These are phyloP conservation scores for Choristoneura fumiferana DNA, from an alignment of 1,140 invertebrate species.

Conservation along the genomic window DNA sequence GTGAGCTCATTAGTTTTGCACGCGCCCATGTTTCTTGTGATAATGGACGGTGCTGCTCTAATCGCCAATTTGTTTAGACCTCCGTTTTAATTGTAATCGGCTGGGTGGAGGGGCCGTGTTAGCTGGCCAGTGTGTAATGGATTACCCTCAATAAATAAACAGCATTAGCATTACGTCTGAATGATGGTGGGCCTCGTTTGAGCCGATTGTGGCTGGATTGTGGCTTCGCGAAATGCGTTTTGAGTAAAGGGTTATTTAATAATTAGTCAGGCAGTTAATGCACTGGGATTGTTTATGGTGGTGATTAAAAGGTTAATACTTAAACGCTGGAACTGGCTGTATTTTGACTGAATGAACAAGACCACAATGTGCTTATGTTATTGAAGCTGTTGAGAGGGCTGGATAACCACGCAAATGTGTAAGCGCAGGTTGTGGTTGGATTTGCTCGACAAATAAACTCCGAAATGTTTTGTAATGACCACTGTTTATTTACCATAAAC, in stretches of 20 bases:
- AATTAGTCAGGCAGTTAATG: conserved; percentile 42
- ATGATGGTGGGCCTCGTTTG: conserved; percentile 46
- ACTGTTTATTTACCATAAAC: too few species aligned
- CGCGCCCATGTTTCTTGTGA: conserved; percentile 26
- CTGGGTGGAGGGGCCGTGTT: conserved; percentile 22
- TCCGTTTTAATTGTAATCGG: conserved; percentile 21
- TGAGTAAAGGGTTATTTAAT: conserved; percentile 29
- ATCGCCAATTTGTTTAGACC: conserved; percentile 35
- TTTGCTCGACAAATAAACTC: too few species aligned
- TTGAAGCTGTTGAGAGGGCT: too few species aligned
- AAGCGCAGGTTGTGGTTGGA: too few species aligned
- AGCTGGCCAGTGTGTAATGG: conserved; percentile 40
- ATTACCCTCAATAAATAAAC: conserved; percentile 61
- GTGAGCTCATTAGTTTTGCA: conserved; percentile 15
- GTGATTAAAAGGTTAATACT: not conserved
- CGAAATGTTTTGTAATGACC: too few species aligned
- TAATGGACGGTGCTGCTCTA: conserved; percentile 23
- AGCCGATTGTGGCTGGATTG: conserved; percentile 47
- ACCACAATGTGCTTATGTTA: too few species aligned
- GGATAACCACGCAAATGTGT: too few species aligned
- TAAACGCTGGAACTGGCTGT: too few species aligned
- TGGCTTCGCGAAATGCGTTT: conserved; percentile 31
- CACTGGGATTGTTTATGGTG: conserved; percentile 24
- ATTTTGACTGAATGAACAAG: too few species aligned
- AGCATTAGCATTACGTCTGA: conserved; percentile 49